phyloP scores from a whole-genome alignment of 2,113 vertebrate genomes.

The Corapipo altera region DNA sequence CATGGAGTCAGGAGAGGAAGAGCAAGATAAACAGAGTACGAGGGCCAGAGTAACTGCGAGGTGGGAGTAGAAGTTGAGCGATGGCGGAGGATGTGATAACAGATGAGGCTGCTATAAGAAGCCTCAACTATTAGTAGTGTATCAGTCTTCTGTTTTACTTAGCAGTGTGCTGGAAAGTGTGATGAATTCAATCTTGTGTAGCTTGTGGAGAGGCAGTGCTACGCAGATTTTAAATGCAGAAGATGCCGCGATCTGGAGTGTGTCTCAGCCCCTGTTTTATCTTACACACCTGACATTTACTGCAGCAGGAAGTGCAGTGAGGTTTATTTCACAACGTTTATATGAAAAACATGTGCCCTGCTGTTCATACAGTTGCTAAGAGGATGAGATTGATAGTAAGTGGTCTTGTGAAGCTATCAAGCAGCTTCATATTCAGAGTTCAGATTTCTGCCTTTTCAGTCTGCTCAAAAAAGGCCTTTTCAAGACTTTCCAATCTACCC shows the following conservation, averaged over 20 bases:
- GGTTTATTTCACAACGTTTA: slow-evolving; percentile 19
- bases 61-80: slow-evolving; percentile 28
- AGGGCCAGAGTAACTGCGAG: slow-evolving; percentile 39
- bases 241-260: neutral
- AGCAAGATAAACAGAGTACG: slow-evolving; percentile 31
- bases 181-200: neutral
- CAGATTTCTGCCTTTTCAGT: slow-evolving; percentile 20
- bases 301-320: slow-evolving; percentile 2
- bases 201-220: neutral
- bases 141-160: slow-evolving; percentile 52
- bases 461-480: neutral
- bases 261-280: slow-evolving; percentile 3
- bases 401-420: slow-evolving; percentile 16
- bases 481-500: neutral
- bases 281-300: slow-evolving; percentile 38
- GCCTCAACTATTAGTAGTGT: slow-evolving; percentile 44
- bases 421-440: slow-evolving; percentile 21
- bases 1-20: neutral
- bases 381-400: slow-evolving; percentile 49
- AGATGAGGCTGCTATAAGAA: slow-evolving; percentile 57
- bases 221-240: neutral
- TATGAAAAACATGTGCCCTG: slow-evolving; percentile 30
- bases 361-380: slow-evolving; percentile 36
- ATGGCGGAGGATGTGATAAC: slow-evolving; percentile 46
- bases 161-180: neutral